A percentile compares a stretch with the other conserved stretches of the same genome.
Conservation (phyloP, 2,113 vertebrate genomes). For the Labrus mixtus region DNA sequence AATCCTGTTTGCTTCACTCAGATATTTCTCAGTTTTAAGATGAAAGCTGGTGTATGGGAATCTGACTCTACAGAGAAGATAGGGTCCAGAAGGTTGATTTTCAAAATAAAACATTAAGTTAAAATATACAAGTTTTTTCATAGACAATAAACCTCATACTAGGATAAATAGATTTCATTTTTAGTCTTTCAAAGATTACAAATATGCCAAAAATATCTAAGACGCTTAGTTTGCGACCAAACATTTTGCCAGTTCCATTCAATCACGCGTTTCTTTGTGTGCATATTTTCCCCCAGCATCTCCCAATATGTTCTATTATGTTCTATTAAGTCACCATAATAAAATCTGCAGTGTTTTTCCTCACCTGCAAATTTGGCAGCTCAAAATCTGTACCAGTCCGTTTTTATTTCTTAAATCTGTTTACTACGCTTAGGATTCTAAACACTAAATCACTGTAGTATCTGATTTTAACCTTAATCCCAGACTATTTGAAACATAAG, state of each 20-base stretch:
- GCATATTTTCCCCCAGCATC: neutral
- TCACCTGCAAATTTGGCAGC: neutral
- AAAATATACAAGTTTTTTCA: neutral
- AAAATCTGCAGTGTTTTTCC: neutral
- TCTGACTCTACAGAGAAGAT: no score
- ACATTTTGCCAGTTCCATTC: neutral
- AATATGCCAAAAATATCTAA: neutral
- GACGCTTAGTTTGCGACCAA: neutral
- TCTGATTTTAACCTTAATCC: neutral
- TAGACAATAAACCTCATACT: neutral
- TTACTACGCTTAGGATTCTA: neutral
- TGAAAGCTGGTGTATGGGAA: neutral
- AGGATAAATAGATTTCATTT: no score
- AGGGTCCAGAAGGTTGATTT: no score
- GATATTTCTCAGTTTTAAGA: slow-evolving; percentile 4
- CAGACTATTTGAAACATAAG: neutral
- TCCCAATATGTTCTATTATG: no score
- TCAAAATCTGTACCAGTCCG: neutral
- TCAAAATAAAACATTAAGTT: neutral
- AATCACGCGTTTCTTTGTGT: neutral
- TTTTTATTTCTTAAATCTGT: neutral
- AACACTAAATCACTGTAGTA: neutral
- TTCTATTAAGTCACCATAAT: no score
- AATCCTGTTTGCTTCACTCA: slow-evolving; percentile 1
- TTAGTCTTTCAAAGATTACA: neutral